Conservation (phyloP, 2,797 vertebrate species). For the Trichosurus vulpecula region DNA sequence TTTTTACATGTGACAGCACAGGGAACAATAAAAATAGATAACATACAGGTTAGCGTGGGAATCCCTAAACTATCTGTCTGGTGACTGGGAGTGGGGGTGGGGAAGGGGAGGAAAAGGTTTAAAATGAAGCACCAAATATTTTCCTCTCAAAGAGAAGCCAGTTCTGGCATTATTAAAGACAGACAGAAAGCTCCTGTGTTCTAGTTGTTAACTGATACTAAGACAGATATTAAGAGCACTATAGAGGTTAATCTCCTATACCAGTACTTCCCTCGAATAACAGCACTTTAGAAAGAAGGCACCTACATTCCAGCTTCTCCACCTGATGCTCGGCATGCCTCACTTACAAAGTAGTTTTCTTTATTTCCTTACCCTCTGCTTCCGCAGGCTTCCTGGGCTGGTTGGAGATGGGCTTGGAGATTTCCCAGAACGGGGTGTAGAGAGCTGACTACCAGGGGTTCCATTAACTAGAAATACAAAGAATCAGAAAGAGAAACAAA, state of each 20-base stretch:
- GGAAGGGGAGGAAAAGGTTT: neutral
- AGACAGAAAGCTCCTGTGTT: slow-evolving; percentile 51
- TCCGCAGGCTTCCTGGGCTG: slow-evolving; percentile 95
- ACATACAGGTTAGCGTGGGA: neutral
- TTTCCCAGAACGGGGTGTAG: slow-evolving; percentile 97
- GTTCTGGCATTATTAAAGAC: slow-evolving; percentile 29
- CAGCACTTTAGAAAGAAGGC: slow-evolving; percentile 29
- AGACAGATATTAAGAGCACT: slow-evolving; percentile 16
- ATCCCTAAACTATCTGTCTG: neutral
- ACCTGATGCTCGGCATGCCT: slow-evolving; percentile 41
- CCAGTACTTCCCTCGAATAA: neutral
- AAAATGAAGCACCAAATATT: slow-evolving; percentile 7
- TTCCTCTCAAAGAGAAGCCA: slow-evolving; percentile 29
- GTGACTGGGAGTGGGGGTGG: neutral
- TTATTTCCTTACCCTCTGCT: slow-evolving; percentile 91
- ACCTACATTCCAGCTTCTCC: neutral
- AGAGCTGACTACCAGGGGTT: slow-evolving; percentile 97
- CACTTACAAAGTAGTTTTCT: slow-evolving; percentile 71
- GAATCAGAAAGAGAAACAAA: slow-evolving; percentile 61
- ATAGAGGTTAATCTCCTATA: slow-evolving; percentile 14
- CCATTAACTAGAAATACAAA: slow-evolving; percentile 91
- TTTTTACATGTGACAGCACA: neutral
- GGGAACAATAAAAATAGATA: neutral
- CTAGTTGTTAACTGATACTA: slow-evolving; percentile 28
- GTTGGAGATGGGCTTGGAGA: slow-evolving; percentile 97